These are phyloP conservation scores for Pagrus major DNA, from an alignment of 2,113 vertebrate species.

Conservation along the genomic window DNA sequence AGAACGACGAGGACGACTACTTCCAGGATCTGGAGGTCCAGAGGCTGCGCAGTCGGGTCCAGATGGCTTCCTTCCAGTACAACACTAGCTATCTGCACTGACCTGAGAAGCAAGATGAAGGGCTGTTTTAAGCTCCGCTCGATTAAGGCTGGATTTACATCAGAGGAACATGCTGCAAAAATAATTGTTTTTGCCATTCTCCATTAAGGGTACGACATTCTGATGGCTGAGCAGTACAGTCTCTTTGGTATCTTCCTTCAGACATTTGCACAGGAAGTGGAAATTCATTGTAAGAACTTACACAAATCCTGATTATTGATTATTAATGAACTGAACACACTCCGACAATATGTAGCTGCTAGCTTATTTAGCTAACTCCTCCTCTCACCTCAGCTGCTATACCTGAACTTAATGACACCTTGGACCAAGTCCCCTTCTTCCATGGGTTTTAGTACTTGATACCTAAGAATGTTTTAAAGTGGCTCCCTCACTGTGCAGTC, in stretches of 20 bases:
- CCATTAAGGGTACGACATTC: slow-evolving; percentile 28
- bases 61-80: slow-evolving; percentile 92
- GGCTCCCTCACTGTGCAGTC: slow-evolving; percentile 51
- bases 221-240: neutral
- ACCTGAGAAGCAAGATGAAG: neutral
- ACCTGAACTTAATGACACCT: slow-evolving; percentile 50
- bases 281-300: slow-evolving; percentile 6
- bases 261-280: slow-evolving; percentile 63
- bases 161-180: neutral
- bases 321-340: slow-evolving; percentile 43
- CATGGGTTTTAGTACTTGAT: slow-evolving; percentile 53
- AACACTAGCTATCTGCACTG: slow-evolving; percentile 83
- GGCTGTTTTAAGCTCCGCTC: neutral
- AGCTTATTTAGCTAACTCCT: slow-evolving; percentile 51
- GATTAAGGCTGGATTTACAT: neutral
- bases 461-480: slow-evolving; percentile 46
- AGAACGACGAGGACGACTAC: slow-evolving; percentile 88
- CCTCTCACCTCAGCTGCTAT: slow-evolving; percentile 73
- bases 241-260: slow-evolving; percentile 23
- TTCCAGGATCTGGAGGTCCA: slow-evolving; percentile 92
- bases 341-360: slow-evolving; percentile 56
- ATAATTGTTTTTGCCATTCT: slow-evolving; percentile 16
- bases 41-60: slow-evolving; percentile 86
- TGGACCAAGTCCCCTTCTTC: slow-evolving; percentile 60
- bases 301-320: slow-evolving; percentile 12